Percentiles rank a stretch among this genome's conserved stretches.
phyloP scores from a whole-genome alignment of 2,888 invertebrate genomes.

The Lottia gigantea region DNA sequence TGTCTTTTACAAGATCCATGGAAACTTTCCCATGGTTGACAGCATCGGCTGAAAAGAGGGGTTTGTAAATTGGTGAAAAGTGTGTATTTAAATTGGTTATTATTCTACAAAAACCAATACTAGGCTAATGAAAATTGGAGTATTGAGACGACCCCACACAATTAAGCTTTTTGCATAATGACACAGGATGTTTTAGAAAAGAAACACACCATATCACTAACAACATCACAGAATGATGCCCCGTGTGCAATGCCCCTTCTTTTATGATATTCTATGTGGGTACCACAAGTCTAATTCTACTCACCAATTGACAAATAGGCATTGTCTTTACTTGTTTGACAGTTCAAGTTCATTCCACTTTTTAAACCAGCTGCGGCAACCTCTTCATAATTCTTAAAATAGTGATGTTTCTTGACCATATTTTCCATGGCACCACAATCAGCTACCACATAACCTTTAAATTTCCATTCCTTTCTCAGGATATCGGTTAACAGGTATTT shows the following conservation, averaged over 20 bases:
- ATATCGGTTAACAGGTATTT: neutral
- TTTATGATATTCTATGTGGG: too few relatives aligned
- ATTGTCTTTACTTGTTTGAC: neutral
- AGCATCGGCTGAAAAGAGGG: neutral
- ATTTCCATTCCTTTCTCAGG: neutral
- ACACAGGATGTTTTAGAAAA: too few relatives aligned
- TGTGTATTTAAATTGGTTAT: too few relatives aligned
- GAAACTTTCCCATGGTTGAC: neutral
- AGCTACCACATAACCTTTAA: neutral
- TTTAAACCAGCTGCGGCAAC: neutral
- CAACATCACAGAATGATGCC: too few relatives aligned
- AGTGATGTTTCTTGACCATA: neutral
- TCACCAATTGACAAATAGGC: neutral
- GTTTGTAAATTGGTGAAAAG: too few relatives aligned
- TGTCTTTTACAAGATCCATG: neutral
- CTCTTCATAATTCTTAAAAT: neutral
- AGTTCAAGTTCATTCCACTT: neutral
- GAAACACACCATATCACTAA: too few relatives aligned
- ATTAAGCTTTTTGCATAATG: too few relatives aligned
- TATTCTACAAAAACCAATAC: too few relatives aligned
- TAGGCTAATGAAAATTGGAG: too few relatives aligned
- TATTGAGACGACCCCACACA: too few relatives aligned
- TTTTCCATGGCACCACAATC: slow-evolving; percentile 1
- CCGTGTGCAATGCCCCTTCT: too few relatives aligned
- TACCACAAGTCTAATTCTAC: neutral